A percentile compares a stretch with the other conserved stretches of the same genome.
phyloP scores from a whole-genome alignment of 2,113 vertebrate genomes.

The Zosterops hypoxanthus region DNA sequence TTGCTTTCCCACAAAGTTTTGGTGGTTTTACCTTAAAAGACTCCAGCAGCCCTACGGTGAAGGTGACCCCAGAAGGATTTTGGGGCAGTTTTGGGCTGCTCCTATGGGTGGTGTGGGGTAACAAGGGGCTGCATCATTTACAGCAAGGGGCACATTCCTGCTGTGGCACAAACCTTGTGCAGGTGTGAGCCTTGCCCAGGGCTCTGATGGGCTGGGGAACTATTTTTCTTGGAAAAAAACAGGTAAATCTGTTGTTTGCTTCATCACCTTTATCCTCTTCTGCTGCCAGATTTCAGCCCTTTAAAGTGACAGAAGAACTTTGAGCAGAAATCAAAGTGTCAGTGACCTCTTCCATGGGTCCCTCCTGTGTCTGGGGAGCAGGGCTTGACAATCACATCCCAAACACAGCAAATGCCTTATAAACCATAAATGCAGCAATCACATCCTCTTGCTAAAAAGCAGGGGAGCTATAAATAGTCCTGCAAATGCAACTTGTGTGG shows the following conservation, averaged over 20 bases:
- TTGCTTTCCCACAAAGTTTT: neutral
- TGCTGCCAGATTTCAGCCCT: neutral
- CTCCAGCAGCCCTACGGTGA: accelerated
- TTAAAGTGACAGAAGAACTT: neutral
- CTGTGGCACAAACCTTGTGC: neutral
- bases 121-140: accelerated
- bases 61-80: neutral
- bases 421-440: neutral
- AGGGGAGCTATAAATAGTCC: neutral
- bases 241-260: neutral
- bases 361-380: neutral
- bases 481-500: neutral
- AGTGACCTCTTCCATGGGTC: neutral
- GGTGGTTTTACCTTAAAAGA: neutral
- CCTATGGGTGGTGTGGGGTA: neutral
- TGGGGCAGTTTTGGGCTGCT: neutral
- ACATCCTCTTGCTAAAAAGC: neutral
- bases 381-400: neutral
- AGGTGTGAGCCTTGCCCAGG: neutral
- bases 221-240: neutral
- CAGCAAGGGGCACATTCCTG: accelerated
- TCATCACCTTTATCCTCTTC: neutral
- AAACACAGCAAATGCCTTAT: neutral
- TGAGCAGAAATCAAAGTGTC: neutral
- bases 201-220: neutral